These are phyloP conservation scores for Clepsis dumicolana DNA, from an alignment of 2,888 invertebrate genomes.

Conservation along the genomic window DNA sequence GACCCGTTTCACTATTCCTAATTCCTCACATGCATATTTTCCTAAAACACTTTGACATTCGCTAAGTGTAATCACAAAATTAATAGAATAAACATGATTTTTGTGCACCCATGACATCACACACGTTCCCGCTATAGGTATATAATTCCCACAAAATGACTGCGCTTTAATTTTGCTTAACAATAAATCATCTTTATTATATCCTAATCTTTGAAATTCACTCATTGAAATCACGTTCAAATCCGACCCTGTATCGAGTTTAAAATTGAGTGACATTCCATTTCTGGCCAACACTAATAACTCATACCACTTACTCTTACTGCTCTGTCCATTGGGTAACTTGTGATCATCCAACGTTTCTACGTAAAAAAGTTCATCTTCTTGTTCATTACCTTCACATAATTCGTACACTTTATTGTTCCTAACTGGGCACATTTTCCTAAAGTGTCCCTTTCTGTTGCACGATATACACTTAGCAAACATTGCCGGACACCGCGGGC, in stretches of 20 bases:
- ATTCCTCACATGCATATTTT: conserved; percentile 19
- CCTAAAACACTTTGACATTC: conserved; percentile 42
- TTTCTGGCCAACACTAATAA: background rate
- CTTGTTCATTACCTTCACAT: no score
- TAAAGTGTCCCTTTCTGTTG: background rate
- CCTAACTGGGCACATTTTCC: background rate
- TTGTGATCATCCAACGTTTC: background rate
- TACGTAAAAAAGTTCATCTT: no score
- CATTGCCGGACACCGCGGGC: no score
- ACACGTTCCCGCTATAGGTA: conserved; percentile 24
- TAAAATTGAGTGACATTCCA: background rate
- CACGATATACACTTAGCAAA: no score
- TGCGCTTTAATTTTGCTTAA: background rate
- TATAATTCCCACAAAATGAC: conserved; percentile 35
- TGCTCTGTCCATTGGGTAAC: background rate
- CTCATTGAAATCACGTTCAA: background rate
- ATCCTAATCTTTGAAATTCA: background rate
- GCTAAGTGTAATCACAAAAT: conserved; percentile 27
- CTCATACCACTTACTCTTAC: no score
- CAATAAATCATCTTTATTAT: background rate
- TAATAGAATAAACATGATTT: conserved; percentile 23
- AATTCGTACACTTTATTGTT: no score
- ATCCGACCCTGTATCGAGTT: conserved; percentile 16
- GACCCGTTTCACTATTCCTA: conserved; percentile 31
- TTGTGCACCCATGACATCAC: conserved; percentile 29